Evolutionary conservation across 2,113 vertebrate species (phyloP).

Genomic region (Ranitomeya imitator): DNA sequence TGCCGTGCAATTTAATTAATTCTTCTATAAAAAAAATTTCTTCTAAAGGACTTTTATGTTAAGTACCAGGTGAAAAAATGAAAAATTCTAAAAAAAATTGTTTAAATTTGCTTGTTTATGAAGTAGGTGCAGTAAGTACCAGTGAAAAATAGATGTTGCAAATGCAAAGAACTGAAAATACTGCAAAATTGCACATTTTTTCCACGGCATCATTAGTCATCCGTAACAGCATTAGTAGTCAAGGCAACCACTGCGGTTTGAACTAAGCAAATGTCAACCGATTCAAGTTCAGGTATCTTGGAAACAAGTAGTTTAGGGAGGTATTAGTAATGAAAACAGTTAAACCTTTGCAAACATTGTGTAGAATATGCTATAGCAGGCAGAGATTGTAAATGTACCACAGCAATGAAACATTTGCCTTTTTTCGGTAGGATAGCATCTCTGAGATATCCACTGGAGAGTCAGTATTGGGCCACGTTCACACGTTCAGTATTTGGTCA

Average conservation of each 20-base stretch:
- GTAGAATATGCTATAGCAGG: not conserved
- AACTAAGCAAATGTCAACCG: slow-evolving; percentile 10
- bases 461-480: too few relatives aligned
- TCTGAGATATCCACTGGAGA: too few relatives aligned
- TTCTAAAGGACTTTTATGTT: not conserved
- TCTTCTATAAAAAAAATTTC: not conserved
- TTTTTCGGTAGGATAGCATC: not conserved
- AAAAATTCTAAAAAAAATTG: not conserved
- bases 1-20: not conserved
- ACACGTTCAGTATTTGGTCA: too few relatives aligned
- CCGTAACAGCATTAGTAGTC: slow-evolving; percentile 11
- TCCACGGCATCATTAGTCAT: not conserved
- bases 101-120: not conserved
- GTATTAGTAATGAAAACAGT: not conserved
- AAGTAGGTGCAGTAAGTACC: not conserved
- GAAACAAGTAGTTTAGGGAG: slow-evolving; percentile 10
- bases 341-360: slow-evolving; percentile 13
- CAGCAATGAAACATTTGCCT: not conserved
- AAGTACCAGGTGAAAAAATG: not conserved
- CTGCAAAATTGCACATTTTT: not conserved
- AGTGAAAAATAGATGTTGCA: not conserved
- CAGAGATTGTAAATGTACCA: not conserved
- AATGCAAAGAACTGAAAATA: not conserved
- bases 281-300: slow-evolving; percentile 13
- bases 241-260: not conserved